A percentile compares a stretch with the other conserved stretches of the same genome.
phyloP scores from a whole-genome alignment of 2,888 invertebrate species.

The Sinodicranocentrus sp. region DNA sequence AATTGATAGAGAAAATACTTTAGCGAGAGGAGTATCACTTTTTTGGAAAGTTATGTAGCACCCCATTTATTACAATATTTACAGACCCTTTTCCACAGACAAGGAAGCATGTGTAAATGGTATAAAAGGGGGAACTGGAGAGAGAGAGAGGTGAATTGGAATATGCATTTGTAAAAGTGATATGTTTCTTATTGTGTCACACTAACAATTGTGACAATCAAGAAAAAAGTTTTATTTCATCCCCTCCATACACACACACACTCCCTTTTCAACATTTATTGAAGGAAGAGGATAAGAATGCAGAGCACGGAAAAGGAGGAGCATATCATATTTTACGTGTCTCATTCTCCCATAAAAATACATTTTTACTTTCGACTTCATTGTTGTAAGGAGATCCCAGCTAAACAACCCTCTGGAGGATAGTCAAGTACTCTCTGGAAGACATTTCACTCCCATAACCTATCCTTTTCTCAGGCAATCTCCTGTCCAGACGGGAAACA shows the following conservation, averaged over 20 bases:
- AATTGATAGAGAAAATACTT: too few relatives aligned
- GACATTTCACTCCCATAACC: constrained; percentile 45
- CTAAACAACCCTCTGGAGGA: constrained; percentile 58
- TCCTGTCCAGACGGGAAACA: background rate
- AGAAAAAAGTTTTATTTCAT: constrained; percentile 39
- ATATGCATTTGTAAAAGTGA: background rate
- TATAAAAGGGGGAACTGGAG: too few relatives aligned
- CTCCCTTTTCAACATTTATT: constrained; percentile 31
- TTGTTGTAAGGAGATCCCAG: constrained; percentile 19
- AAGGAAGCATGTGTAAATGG: too few relatives aligned
- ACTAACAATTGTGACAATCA: constrained; percentile 47
- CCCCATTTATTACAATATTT: too few relatives aligned
- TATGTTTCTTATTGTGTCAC: constrained; percentile 40
- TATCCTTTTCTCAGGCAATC: background rate
- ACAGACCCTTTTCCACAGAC: too few relatives aligned
- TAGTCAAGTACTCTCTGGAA: constrained; percentile 48
- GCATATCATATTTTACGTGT: constrained; percentile 53
- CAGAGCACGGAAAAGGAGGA: constrained; percentile 60
- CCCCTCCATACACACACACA: constrained; percentile 1
- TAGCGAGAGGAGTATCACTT: too few relatives aligned
- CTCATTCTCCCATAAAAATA: constrained; percentile 59
- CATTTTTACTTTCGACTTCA: constrained; percentile 49
- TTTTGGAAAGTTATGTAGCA: too few relatives aligned
- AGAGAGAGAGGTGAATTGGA: too few relatives aligned
- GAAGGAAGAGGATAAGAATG: constrained; percentile 21